Base-by-base conservation (phyloP, 2,797 vertebrate genomes). In the Lophotriccus pileatus region DNA sequence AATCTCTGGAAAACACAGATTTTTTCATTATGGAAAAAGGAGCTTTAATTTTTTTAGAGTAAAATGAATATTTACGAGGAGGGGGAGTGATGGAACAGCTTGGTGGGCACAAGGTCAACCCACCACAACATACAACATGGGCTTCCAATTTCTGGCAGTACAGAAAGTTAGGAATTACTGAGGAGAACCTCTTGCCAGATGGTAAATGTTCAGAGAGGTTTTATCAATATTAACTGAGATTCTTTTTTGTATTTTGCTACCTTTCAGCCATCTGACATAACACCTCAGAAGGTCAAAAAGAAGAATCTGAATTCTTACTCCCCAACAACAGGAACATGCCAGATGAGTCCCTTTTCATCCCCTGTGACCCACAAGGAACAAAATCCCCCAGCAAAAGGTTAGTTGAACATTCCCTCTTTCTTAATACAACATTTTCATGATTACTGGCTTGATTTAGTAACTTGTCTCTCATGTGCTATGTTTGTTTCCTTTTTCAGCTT, bases 281-380 rank as follows among this genome's bases (percentile, higher is more conserved):
- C 73, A 17, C 78, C 86, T 82, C 34, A 68, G 92, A 89, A 27
- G 66, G 62, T 14, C 72, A 82, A 6, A 30, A 90, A 69, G 85
- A 94, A 73, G 16, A 88, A 50, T 9, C 24, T 84, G 11, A 53
- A 3, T n/a, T 46, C 20, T 32, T 98, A 94, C 66, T 98, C 98
- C 12, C 98, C 98, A 0, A 97, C 95, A 74, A 98, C 98, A 27
- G 98, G 98, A 86, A 98, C 98, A 0, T 1, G 97, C 60, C 85
- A 37, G 9, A 95, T 98, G 47, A 98, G 97, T 52, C 96, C 96
- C 5, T 87, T 41, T 83, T 64, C 96, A 47, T 96, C 97, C 95
- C 96, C 97, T 66, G 5, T 0, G 14, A 96, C 59, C 25, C 69
- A 53, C 59, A 41, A 84, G n/a, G 76, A 94, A 66, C 78, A 49